These are phyloP conservation scores for Saccopteryx bilineata DNA, from an alignment of 2,113 vertebrate species.

Conservation along the genomic window DNA sequence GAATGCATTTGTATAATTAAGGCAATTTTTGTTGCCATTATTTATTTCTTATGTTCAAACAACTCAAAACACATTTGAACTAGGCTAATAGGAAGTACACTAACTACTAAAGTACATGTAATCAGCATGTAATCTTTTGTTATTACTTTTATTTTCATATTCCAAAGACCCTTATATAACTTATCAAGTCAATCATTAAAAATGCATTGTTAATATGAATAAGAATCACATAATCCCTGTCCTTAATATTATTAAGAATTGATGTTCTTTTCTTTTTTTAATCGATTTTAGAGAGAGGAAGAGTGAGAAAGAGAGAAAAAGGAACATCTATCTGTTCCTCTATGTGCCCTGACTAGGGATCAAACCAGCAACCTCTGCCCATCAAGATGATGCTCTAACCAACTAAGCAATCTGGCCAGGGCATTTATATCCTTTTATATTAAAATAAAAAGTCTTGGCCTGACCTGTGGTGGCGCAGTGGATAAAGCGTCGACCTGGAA, in stretches of 20 bases:
- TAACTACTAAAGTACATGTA: background rate
- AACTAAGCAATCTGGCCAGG: no score
- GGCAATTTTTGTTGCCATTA: background rate
- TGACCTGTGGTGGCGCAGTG: no score
- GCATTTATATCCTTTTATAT: background rate
- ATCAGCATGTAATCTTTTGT: background rate
- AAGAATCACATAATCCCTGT: background rate
- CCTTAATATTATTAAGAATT: background rate
- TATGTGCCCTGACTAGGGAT: no score
- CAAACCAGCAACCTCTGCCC: no score
- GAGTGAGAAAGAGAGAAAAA: no score
- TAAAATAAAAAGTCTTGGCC: background rate
- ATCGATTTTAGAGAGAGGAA: no score
- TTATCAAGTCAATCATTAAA: background rate
- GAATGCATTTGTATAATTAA: background rate
- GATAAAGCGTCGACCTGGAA: no score
- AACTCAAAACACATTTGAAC: constrained; percentile 19
- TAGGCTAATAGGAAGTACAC: background rate
- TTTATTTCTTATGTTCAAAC: background rate
- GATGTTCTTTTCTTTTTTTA: background rate
- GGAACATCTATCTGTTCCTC: no score
- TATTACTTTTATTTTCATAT: constrained; percentile 32
- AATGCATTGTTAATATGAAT: background rate
- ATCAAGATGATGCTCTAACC: no score
- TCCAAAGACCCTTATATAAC: background rate